phyloP scores from a whole-genome alignment of 1,140 invertebrate genomes.

The Pachypsylla venusta region DNA sequence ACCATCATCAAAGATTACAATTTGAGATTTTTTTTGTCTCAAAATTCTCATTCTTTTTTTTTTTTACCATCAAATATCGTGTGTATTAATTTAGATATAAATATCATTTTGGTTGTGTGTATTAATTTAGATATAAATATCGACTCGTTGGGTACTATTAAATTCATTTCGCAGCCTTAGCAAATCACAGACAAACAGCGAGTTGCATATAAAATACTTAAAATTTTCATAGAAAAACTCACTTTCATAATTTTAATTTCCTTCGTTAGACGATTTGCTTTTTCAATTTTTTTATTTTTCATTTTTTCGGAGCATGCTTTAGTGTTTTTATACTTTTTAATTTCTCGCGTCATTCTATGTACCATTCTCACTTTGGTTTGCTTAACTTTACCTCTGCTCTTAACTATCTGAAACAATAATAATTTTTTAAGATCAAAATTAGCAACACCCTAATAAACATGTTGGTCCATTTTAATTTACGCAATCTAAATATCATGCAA shows the following conservation, averaged over 20 bases:
- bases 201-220: too few species aligned
- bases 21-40: too few species aligned
- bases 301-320: not conserved
- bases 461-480: too few species aligned
- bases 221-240: not conserved
- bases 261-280: not conserved
- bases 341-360: not conserved
- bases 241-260: constrained; percentile 4
- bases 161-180: too few species aligned
- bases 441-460: too few species aligned
- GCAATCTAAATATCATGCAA: not conserved
- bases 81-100: not conserved
- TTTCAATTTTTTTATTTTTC: not conserved
- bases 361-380: not conserved
- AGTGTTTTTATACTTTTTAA: not conserved
- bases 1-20: too few species aligned
- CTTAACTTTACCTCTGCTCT: not conserved
- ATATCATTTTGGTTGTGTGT: not conserved
- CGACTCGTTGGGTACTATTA: not conserved
- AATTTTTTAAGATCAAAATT: too few species aligned
- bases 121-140: not conserved
- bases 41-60: too few species aligned
- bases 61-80: not conserved
- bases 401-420: not conserved
- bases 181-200: too few species aligned